Base-by-base conservation (phyloP, 2,888 invertebrate species). In the Tuberolachnus salignus region DNA sequence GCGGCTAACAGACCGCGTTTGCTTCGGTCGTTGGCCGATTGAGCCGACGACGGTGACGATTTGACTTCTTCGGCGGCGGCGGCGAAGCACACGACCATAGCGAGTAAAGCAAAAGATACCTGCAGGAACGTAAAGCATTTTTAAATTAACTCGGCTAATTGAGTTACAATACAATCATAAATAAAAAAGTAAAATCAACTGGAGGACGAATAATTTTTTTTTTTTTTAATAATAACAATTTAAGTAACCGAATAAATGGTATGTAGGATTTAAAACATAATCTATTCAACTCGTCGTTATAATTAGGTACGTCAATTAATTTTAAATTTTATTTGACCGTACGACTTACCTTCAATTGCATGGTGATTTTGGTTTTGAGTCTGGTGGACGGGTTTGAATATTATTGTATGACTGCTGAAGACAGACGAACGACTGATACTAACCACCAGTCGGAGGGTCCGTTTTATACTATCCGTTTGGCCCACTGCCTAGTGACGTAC, bases 281-380 rank as follows among this genome's bases (percentile, higher is more conserved):
- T n/a, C n/a, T n/a, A n/a, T n/a, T n/a, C n/a, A n/a, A n/a, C n/a
- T n/a, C n/a, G n/a, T n/a, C n/a, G n/a, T n/a, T n/a, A n/a, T n/a
- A n/a, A n/a, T n/a, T n/a, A n/a, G n/a, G n/a, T n/a, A n/a, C n/a
- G n/a, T n/a, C n/a, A n/a, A n/a, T n/a, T n/a, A n/a, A n/a, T n/a
- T n/a, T n/a, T n/a, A n/a, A n/a, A n/a, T n/a, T n/a, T n/a, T n/a
- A n/a, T n/a, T n/a, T n/a, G n/a, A n/a, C n/a, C n/a, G 2, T 2
- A 2, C 2, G n/a, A 72, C 73, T 73, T 53, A 73, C 73, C 63
- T 73, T 61, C 51, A 73, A 73, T 63, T 73, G 61, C 73, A 73
- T 73, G 26, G 16, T 42, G 73, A 42, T 63, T 51, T 73, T 51
- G 51, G 3, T 3, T 3, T 34, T 34, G 34, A 34, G 34, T 26